Evolutionary conservation across 2,888 invertebrate genomes (phyloP), one percentile per base, ranked within the genome.

Genomic region (Acleris literana): DNA sequence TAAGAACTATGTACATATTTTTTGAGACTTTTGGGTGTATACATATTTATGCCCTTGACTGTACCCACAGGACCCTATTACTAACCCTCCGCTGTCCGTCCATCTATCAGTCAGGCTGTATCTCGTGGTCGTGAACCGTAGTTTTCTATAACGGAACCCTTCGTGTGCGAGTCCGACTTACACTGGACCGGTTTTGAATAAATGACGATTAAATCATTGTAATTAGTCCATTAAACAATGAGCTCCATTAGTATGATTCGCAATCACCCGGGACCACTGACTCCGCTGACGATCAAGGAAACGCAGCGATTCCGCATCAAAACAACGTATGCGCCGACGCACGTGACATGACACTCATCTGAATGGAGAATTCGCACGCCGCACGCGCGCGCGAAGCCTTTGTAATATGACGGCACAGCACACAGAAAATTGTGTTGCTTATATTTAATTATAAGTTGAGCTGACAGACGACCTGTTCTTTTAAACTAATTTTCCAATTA

Each of bases 271-370:
- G 61, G 61, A 56, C 43, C 33, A 13, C 51, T 61, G 65, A 65
- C 65, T 56, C 43, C 33, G 17, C 44, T 56, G 65, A 65, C 65
- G 65, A 44, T 55, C 46, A 18, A 61, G 65, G 65, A 65, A 65
- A 65, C 60, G 22, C 3, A 16, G 29, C 44, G 17, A 64, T 61
- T 61, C 62, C 62, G 66, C 57, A 66, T 62, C 61, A 66, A 57
- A 65, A 48, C 33, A 25, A 5, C 52, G 60, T 39, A 43, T 20
- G 61, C 58, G 49, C 52, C 20, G 20, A 51, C 58, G 49, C 52
- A 51, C 65, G 66, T 66, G 66, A 57, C 33, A 61, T 62, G 66
- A 57, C 33, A 25, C 39, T 46, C 20, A 62, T 66, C 46, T 29
- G 56, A 62, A 66, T 66, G 57, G 25, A 39, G 22, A 53, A 56